A percentile compares a stretch with the other conserved stretches of the same genome.
Evolutionary conservation across 1,140 invertebrate genomes (phyloP).

Genomic region (Brachionus plicatilis): DNA sequence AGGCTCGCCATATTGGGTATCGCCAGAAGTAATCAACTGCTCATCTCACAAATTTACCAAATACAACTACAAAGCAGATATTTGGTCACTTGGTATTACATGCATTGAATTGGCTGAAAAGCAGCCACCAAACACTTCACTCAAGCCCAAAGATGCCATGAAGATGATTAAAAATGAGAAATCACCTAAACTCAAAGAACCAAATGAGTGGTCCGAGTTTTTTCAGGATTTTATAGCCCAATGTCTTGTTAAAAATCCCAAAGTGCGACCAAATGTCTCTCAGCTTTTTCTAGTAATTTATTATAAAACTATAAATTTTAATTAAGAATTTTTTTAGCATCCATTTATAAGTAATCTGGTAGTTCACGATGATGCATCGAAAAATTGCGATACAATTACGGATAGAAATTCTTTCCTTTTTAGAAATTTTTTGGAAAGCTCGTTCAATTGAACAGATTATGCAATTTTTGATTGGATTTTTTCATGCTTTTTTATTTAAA

Average conservation of each 20-base stretch:
- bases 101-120: constrained; percentile 97
- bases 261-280: background rate
- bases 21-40: constrained; percentile 66
- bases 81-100: constrained; percentile 86
- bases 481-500: too few relatives aligned
- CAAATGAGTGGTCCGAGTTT: constrained; percentile 65
- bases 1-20: constrained; percentile 96
- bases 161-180: constrained; percentile 99
- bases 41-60: constrained; percentile 39
- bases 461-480: background rate
- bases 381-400: background rate
- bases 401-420: background rate
- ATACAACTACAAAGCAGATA: constrained; percentile 76
- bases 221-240: constrained; percentile 86
- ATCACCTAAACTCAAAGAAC: constrained; percentile 69
- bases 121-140: constrained; percentile 98
- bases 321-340: background rate
- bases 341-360: background rate
- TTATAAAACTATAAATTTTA: background rate
- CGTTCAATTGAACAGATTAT: background rate
- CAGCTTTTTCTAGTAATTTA: background rate
- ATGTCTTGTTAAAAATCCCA: background rate
- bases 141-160: constrained; percentile 99
- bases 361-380: background rate
- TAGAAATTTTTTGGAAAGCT: background rate